Evolutionary conservation across 2,113 vertebrate species (phyloP).

Genomic region (Haemorhous mexicanus): DNA sequence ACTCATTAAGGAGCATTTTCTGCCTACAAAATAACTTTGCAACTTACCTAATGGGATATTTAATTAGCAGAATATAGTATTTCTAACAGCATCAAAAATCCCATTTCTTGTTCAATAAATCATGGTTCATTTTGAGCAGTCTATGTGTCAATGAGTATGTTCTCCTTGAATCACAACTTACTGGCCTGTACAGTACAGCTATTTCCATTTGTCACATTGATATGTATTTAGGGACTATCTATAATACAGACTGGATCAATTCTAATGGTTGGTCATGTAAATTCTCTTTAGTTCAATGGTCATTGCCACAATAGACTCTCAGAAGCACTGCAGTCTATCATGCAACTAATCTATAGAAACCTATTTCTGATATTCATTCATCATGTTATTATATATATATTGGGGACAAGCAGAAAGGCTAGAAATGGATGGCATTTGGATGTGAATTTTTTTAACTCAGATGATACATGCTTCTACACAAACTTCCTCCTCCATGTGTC

Average conservation of each 20-base stretch:
- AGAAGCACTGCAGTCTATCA: constrained; percentile 6
- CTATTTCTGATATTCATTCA: not conserved
- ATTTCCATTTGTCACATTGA: constrained; percentile 39
- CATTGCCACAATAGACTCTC: constrained; percentile 9
- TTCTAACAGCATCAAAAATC: not conserved
- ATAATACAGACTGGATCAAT: constrained; percentile 21
- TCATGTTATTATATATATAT: not conserved
- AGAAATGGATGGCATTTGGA: not conserved
- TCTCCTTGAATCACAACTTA: constrained; percentile 12
- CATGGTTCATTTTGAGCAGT: not conserved
- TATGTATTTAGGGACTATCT: constrained; percentile 25
- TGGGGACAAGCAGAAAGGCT: not conserved
- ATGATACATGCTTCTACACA: not conserved
- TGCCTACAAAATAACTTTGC: not conserved
- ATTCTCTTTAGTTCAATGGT: constrained; percentile 31
- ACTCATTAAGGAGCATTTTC: not conserved
- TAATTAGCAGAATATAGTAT: not conserved
- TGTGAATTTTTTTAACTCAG: not conserved
- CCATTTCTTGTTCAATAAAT: not conserved
- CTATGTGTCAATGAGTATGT: not conserved
- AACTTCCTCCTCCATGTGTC: not conserved
- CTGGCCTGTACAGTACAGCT: not conserved
- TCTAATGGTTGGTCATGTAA: constrained; percentile 29
- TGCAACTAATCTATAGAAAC: not conserved
- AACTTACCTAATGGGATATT: not conserved